These are phyloP conservation scores for Onychomys arenicola DNA, from an alignment of 2,797 vertebrate genomes.

Conservation along the genomic window DNA sequence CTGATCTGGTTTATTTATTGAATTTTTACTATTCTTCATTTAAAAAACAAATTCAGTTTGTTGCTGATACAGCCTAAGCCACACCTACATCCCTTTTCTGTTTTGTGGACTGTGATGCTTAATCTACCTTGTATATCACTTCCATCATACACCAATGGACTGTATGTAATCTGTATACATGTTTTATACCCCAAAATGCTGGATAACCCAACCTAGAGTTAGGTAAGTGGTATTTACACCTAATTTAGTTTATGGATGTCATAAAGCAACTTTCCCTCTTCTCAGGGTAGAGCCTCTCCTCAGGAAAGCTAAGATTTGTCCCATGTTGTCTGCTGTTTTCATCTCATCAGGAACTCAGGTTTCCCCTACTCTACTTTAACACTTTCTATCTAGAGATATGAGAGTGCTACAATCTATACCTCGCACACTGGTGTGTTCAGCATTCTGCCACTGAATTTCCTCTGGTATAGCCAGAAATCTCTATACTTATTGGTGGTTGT, in stretches of 20 bases:
- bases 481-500: background rate
- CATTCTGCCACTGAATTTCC: background rate
- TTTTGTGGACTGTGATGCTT: background rate
- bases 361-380: background rate
- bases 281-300: rapidly evolving
- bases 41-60: background rate
- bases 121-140: background rate
- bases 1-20: background rate
- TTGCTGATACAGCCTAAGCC: background rate
- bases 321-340: background rate
- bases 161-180: background rate
- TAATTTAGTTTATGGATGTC: background rate
- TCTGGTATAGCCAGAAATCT: background rate
- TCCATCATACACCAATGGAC: background rate
- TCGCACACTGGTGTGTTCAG: background rate
- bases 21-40: background rate
- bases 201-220: background rate
- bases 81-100: background rate
- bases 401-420: background rate
- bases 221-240: background rate
- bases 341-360: background rate
- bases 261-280: background rate
- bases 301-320: background rate
- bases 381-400: background rate
- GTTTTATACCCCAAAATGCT: background rate